Evolutionary conservation across 35 echinoderm and acorn worm species (phyloP).

Genomic region (Lytechinus variegatus): DNA sequence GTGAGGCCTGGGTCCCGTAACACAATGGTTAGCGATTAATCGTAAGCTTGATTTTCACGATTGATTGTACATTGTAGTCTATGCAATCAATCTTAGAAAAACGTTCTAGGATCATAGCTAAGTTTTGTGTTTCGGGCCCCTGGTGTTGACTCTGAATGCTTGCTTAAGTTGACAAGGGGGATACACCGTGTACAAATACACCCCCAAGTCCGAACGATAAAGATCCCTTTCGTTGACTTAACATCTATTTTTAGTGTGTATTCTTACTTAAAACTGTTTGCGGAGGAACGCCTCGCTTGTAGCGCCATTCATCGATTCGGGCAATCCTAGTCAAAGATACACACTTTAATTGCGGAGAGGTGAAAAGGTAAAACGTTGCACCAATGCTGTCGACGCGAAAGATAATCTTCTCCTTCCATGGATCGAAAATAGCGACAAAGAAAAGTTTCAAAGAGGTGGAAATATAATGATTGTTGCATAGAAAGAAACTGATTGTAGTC

Average conservation of each 20-base stretch:
- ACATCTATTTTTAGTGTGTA: background rate
- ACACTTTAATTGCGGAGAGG: background rate
- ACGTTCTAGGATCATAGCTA: no score
- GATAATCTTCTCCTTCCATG: background rate
- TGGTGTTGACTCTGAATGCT: background rate
- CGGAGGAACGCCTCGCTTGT: background rate
- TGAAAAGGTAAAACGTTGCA: background rate
- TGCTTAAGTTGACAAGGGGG: background rate
- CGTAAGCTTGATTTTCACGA: no score
- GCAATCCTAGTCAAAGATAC: background rate
- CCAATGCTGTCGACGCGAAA: background rate
- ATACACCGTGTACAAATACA: background rate
- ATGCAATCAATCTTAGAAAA: no score
- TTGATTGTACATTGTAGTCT: no score
- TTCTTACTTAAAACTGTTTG: conserved; percentile 15
- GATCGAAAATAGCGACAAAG: background rate
- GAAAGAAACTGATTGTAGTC: background rate
- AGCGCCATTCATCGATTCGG: background rate
- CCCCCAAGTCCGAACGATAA: background rate
- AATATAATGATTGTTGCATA: background rate
- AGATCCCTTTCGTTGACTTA: background rate
- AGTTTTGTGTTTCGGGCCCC: background rate
- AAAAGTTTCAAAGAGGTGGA: background rate
- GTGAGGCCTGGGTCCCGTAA: no score
- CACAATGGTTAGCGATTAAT: no score